Conservation (phyloP, 2,113 vertebrate species). For the Pomatorhinus ruficollis region DNA sequence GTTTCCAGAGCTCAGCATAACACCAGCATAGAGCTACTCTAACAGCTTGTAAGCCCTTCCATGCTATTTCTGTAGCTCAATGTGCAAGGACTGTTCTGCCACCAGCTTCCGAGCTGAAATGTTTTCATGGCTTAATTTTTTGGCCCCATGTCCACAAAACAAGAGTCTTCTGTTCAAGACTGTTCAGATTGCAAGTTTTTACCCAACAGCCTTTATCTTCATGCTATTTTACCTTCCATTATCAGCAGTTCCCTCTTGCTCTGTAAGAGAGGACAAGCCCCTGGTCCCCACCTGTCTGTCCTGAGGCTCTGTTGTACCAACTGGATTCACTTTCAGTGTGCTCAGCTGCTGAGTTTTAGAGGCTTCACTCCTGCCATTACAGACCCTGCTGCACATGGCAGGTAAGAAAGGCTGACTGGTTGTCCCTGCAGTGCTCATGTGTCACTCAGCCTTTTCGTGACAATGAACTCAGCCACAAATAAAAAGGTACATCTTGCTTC, state of each 20-base stretch:
- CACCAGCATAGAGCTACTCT: neutral
- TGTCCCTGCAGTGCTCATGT: neutral
- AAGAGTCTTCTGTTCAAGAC: neutral
- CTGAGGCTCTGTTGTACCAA: fast-evolving
- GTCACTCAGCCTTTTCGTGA: neutral
- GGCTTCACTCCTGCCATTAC: too few relatives aligned
- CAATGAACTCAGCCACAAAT: neutral
- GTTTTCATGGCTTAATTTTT: neutral
- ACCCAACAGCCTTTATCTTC: neutral
- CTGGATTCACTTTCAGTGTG: fast-evolving
- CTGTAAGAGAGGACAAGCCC: fast-evolving
- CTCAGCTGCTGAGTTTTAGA: neutral
- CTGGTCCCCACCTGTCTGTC: neutral
- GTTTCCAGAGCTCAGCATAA: neutral
- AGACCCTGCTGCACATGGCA: neutral
- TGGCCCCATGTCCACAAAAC: fast-evolving
- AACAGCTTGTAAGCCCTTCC: neutral
- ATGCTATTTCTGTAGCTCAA: fast-evolving
- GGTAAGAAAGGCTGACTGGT: fast-evolving
- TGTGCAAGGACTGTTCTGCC: neutral
- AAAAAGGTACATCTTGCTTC: neutral
- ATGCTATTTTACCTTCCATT: neutral
- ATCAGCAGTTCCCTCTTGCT: neutral
- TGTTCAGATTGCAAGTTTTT: neutral
- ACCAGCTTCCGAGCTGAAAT: neutral